Evolutionary conservation across 2,888 invertebrate species (phyloP).

Genomic region (Eulithis testata): DNA sequence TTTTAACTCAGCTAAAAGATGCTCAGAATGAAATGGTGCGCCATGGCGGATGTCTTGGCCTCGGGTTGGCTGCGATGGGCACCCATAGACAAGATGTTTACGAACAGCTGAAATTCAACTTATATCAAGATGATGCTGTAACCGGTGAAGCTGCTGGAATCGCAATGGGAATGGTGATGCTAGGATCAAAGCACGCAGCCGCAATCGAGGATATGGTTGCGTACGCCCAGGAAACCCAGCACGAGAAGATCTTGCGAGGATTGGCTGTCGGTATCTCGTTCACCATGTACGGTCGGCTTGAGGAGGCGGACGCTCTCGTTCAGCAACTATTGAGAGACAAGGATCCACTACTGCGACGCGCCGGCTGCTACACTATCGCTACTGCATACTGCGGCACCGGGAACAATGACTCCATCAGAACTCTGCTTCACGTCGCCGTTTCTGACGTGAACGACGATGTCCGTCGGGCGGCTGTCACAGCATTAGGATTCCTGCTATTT

Average conservation of each 20-base stretch:
- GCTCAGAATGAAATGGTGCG: slow-evolving; percentile 98
- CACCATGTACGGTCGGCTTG: slow-evolving; percentile 98
- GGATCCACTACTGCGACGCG: slow-evolving; percentile 96
- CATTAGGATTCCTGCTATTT: slow-evolving; percentile 98
- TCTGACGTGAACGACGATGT: slow-evolving; percentile 99
- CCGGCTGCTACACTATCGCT: slow-evolving; percentile 99
- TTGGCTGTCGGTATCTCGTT: slow-evolving; percentile 98
- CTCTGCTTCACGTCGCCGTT: slow-evolving; percentile 97
- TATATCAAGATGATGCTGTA: slow-evolving; percentile 99
- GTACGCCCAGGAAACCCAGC: slow-evolving; percentile 97
- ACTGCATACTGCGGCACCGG: slow-evolving; percentile 99
- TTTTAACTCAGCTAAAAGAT: slow-evolving; percentile 97
- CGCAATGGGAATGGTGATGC: slow-evolving; percentile 99
- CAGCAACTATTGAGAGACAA: slow-evolving; percentile 96
- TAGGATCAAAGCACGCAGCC: slow-evolving; percentile 95
- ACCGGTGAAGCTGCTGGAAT: slow-evolving; percentile 99
- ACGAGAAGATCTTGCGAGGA: slow-evolving; percentile 99
- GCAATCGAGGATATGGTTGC: slow-evolving; percentile 98
- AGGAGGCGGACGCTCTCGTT: slow-evolving; percentile 97
- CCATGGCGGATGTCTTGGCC: slow-evolving; percentile 98
- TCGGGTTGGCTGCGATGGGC: slow-evolving; percentile 99
- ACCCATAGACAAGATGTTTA: slow-evolving; percentile 98
- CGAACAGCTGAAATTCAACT: slow-evolving; percentile 97
- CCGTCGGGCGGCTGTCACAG: slow-evolving; percentile 98
- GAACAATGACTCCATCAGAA: slow-evolving; percentile 97